A percentile compares a stretch with the other conserved stretches of the same genome.
Evolutionary conservation across 2,113 vertebrate species (phyloP).

Genomic region (Trichomycterus rosablanca): DNA sequence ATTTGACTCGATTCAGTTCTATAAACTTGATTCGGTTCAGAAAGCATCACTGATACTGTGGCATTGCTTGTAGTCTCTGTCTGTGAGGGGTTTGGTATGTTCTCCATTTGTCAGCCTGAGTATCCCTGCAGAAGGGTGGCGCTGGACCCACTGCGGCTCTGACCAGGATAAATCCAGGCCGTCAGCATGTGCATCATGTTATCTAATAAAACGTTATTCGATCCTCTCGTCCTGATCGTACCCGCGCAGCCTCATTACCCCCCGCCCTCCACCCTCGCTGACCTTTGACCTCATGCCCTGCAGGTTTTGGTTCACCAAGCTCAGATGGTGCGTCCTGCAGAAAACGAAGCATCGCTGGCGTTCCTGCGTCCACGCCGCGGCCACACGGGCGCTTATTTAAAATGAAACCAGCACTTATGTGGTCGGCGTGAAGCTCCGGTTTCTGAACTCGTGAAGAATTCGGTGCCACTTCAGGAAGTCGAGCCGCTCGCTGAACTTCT

Average conservation of each 20-base stretch:
- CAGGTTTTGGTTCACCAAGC: slow-evolving; percentile 1
- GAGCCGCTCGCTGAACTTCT: slow-evolving; percentile 66
- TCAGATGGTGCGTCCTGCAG: neutral
- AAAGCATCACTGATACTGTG: no score
- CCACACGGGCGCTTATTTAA: slow-evolving; percentile 43
- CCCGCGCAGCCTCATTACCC: neutral
- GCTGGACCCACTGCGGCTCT: no score
- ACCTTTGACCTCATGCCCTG: slow-evolving; percentile 16
- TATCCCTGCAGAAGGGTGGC: neutral
- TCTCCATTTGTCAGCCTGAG: neutral
- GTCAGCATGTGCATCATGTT: neutral
- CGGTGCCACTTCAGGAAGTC: slow-evolving; percentile 61
- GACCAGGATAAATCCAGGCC: no score
- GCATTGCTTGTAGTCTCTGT: no score
- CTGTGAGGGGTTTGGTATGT: neutral
- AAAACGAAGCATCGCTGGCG: slow-evolving; percentile 19
- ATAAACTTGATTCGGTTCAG: neutral
- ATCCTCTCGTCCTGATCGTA: neutral
- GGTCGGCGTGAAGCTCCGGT: slow-evolving; percentile 58
- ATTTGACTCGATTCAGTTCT: neutral
- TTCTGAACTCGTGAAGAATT: slow-evolving; percentile 62
- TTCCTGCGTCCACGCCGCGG: slow-evolving; percentile 32
- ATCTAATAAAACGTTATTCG: neutral
- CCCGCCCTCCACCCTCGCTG: neutral
- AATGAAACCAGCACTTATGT: slow-evolving; percentile 63